Evolutionary conservation across 2,113 vertebrate genomes (phyloP).

Genomic region (Trochalopteron elliotii): DNA sequence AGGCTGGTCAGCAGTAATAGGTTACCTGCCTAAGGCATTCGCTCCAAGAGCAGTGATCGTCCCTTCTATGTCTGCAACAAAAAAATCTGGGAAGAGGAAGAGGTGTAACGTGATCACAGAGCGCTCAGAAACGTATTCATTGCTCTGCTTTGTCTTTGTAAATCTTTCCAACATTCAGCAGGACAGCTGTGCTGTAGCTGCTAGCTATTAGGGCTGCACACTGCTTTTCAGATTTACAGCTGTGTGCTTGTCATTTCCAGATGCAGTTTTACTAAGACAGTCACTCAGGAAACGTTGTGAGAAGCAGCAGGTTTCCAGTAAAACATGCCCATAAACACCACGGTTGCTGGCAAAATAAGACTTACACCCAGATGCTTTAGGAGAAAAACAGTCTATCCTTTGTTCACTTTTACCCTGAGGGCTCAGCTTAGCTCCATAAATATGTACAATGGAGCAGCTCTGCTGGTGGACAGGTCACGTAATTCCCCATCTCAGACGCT

Average conservation of each 20-base stretch:
- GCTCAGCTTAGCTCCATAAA: slow-evolving; percentile 41
- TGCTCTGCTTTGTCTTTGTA: slow-evolving; percentile 68
- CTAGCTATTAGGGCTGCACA: slow-evolving; percentile 76
- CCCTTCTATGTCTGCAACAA: neutral
- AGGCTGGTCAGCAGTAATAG: neutral
- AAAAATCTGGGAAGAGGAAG: neutral
- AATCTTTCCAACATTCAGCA: slow-evolving; percentile 68
- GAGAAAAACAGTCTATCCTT: slow-evolving; percentile 70
- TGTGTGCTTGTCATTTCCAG: slow-evolving; percentile 78
- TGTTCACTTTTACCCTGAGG: slow-evolving; percentile 70
- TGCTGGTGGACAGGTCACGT: neutral
- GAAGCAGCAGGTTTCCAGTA: slow-evolving; percentile 82
- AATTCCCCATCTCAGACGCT: neutral
- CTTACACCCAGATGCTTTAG: slow-evolving; percentile 75
- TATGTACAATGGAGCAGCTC: slow-evolving; percentile 27
- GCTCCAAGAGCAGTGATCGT: neutral
- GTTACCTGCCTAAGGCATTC: neutral
- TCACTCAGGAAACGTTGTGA: slow-evolving; percentile 77
- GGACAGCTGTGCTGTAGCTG: slow-evolving; percentile 65
- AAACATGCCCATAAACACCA: slow-evolving; percentile 82
- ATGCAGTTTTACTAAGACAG: slow-evolving; percentile 79
- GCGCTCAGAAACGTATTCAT: neutral
- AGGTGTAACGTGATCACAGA: slow-evolving; percentile 21
- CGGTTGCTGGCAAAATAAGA: slow-evolving; percentile 75
- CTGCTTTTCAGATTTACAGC: slow-evolving; percentile 77